Base-by-base conservation (phyloP, 2,797 vertebrate species). In the Sebastes miniatus region DNA sequence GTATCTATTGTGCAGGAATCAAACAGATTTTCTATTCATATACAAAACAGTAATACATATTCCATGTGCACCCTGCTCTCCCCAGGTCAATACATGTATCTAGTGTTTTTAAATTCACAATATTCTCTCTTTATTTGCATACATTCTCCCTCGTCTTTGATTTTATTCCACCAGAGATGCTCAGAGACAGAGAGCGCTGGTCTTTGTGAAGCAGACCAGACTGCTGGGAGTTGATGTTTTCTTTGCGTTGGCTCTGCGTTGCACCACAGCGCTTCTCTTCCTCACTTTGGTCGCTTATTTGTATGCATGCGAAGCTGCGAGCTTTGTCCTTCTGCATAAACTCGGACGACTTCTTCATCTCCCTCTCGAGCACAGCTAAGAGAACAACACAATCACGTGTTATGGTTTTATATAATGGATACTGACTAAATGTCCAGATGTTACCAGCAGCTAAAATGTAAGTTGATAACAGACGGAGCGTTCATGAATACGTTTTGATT, bases 141-240 rank as follows among this genome's bases (percentile, higher is more conserved):
- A 50, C 27, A 8, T 69, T 47, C n/a, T 22, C 12, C 43, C n/a
- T 57, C 11, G 3, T 36, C 54, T 34, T 39, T 54, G 20, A 18
- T 64, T 27, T 27, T 12, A n/a, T 68, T 61, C 14, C 12, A 27
- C n/a, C 36, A 25, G 32, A 58, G 68, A 57, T 13, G 57, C 57
- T 12, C 58, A 8, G 47, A 25, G 61, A 57, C 57, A 13, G n/a
- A 32, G 25, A 18, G 54, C 52, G 31, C 39, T 10, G 66, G 20
- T 57, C 24, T 84, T 75, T 80, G 62, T 82, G 73, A 77, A 24
- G 47, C 62, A 34, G 59, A 34, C 12, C 14, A 2, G 52, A 7
- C 68, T 36, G 36, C 87, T 79, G 76, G 11, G 58, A 74, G 34
- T 64, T 59, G 11, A 76, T 32, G 3, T 66, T 57, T 69, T 25